A percentile compares a stretch with the other conserved stretches of the same genome.
Conservation (phyloP, 2,888 invertebrate species). For the Amblyteles armatorius region DNA sequence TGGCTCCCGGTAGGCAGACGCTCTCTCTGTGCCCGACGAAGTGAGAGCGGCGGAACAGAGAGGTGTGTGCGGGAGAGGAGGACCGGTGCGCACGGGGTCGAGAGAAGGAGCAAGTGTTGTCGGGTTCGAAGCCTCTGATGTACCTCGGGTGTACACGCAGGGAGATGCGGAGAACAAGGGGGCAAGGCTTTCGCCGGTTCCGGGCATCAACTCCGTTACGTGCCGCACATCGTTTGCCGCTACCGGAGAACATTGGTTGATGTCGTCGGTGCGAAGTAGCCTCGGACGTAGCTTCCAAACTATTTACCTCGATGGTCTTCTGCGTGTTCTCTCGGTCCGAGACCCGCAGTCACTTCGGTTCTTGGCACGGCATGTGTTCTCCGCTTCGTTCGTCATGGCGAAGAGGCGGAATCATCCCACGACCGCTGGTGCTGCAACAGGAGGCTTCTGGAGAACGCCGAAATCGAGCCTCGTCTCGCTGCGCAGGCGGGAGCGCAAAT, state of each 20-base stretch:
- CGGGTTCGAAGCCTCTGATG: constrained; percentile 62
- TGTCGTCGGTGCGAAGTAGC: constrained; percentile 70
- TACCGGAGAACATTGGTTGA: constrained; percentile 65
- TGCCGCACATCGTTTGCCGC: constrained; percentile 24
- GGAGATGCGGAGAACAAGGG: background rate
- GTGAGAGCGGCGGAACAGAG: constrained; percentile 16
- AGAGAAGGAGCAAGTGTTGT: constrained; percentile 59
- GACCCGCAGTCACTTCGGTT: constrained; percentile 29
- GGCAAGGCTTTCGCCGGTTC: constrained; percentile 17
- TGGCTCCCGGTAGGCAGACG: constrained; percentile 38
- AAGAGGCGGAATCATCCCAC: background rate
- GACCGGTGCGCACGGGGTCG: constrained; percentile 51
- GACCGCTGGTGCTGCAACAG: background rate
- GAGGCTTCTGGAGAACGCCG: background rate
- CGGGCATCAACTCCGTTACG: background rate
- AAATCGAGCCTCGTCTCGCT: background rate
- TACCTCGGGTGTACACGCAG: constrained; percentile 29
- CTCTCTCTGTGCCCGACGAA: constrained; percentile 7
- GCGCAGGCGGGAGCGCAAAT: background rate
- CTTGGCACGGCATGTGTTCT: background rate
- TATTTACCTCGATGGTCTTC: background rate
- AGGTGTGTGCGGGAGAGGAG: background rate
- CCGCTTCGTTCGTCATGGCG: background rate
- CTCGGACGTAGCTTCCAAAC: constrained; percentile 34
- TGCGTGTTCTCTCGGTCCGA: background rate